Conservation (phyloP, 2,888 invertebrate genomes). For the Lepidochitona cinerea region DNA sequence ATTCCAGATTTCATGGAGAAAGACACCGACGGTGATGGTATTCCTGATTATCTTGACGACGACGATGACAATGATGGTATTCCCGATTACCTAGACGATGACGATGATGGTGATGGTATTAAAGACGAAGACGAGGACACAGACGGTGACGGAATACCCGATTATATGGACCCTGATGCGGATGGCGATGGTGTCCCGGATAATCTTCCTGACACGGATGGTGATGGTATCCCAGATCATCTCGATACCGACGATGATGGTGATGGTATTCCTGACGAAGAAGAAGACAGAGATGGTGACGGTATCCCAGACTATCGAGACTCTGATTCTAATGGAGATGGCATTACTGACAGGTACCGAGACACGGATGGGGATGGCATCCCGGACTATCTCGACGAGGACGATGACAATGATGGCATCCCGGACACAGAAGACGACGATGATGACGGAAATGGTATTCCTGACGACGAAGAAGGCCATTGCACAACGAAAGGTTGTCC, state of each 20-base stretch:
- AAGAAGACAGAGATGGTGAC: constrained; percentile 35
- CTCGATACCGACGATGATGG: constrained; percentile 46
- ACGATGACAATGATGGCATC: constrained; percentile 55
- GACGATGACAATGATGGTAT: constrained; percentile 53
- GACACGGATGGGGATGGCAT: constrained; percentile 53
- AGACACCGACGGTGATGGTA: constrained; percentile 47
- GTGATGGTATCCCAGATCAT: constrained; percentile 64
- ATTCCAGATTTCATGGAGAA: constrained; percentile 56
- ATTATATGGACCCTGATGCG: constrained; percentile 37
- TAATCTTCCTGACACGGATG: constrained; percentile 52
- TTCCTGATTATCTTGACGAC: constrained; percentile 36
- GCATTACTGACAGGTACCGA: constrained; percentile 56
- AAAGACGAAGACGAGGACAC: constrained; percentile 26
- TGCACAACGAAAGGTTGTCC: constrained; percentile 20
- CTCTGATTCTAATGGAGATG: constrained; percentile 55
- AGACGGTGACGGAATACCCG: constrained; percentile 54
- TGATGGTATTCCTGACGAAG: constrained; percentile 41
- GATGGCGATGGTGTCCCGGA: constrained; percentile 52
- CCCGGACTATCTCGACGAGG: constrained; percentile 50
- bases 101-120: constrained; percentile 32
- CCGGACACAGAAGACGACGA: constrained; percentile 52
- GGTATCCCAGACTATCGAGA: constrained; percentile 36
- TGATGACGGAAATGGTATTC: constrained; percentile 50
- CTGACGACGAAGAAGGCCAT: constrained; percentile 33
- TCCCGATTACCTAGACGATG: constrained; percentile 31